Percentiles rank a stretch among this genome's conserved stretches.
Conservation (phyloP, 2,113 vertebrate species). For the Bombycilla garrulus region DNA sequence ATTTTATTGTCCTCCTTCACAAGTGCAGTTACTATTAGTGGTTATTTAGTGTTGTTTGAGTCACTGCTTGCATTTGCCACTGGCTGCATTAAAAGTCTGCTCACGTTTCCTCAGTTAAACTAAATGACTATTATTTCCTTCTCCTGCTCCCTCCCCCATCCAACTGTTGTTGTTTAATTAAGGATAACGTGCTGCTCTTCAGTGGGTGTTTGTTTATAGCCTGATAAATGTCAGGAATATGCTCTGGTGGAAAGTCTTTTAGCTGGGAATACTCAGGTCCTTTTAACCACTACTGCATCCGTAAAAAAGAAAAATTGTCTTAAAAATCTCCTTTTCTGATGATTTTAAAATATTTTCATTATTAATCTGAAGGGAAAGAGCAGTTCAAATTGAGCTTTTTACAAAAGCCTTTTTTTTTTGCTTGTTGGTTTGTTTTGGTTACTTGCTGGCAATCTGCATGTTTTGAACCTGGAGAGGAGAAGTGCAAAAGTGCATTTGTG, state of each 20-base stretch:
- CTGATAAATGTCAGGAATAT: constrained; percentile 43
- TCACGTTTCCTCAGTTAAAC: not conserved
- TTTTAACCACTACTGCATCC: not conserved
- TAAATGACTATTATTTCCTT: constrained; percentile 31
- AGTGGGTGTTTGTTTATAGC: constrained; percentile 56
- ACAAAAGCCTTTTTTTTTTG: not conserved
- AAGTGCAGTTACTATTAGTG: not conserved
- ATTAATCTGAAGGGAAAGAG: not conserved
- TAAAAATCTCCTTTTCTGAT: not conserved
- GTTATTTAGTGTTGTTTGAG: not conserved
- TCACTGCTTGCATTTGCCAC: not conserved
- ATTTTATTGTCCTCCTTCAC: not conserved
- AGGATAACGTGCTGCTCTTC: constrained; percentile 34
- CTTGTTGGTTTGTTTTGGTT: not conserved
- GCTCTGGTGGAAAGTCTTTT: not conserved
- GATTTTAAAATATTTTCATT: not conserved
- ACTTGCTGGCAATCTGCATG: not conserved
- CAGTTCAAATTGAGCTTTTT: not conserved
- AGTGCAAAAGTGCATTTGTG: not conserved
- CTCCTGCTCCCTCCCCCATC: not conserved
- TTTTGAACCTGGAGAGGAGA: not conserved
- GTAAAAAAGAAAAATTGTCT: not conserved
- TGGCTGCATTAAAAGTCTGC: not conserved
- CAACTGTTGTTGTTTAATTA: constrained; percentile 55
- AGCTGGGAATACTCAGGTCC: not conserved